Evolutionary conservation across 2,797 vertebrate species (phyloP).

Genomic region (Sternotherus odoratus): DNA sequence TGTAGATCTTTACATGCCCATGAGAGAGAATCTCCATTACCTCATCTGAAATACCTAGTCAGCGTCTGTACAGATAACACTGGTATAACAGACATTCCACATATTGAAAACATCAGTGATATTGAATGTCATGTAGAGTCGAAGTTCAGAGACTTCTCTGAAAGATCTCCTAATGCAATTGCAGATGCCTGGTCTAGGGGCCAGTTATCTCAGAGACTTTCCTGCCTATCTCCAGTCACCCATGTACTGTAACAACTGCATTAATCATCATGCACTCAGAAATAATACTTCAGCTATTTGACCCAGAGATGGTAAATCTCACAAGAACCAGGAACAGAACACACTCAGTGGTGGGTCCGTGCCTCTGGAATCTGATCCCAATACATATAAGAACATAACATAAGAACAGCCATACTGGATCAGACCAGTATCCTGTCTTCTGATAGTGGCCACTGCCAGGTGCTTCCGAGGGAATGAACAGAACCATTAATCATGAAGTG

Average conservation of each 20-base stretch:
- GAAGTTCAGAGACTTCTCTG: neutral
- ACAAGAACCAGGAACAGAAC: rapidly evolving
- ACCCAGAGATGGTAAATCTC: neutral
- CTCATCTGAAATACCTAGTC: neutral
- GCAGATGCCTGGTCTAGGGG: neutral
- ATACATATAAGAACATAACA: neutral
- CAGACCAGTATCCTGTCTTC: too few relatives aligned
- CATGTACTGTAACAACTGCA: too few relatives aligned
- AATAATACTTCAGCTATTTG: neutral
- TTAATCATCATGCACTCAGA: neutral
- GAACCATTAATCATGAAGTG: too few relatives aligned
- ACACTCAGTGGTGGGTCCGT: rapidly evolving
- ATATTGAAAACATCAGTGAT: neutral
- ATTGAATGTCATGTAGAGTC: neutral
- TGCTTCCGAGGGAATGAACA: too few relatives aligned
- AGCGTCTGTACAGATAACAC: neutral
- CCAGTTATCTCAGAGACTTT: neutral
- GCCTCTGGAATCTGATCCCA: neutral
- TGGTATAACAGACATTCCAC: too few relatives aligned
- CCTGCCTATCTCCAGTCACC: neutral
- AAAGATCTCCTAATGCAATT: neutral
- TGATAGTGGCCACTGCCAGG: too few relatives aligned
- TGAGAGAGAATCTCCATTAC: neutral
- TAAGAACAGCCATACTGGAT: too few relatives aligned
- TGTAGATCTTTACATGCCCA: neutral